These are phyloP conservation scores for Silurus meridionalis DNA, from an alignment of 2,113 vertebrate genomes.

Conservation along the genomic window DNA sequence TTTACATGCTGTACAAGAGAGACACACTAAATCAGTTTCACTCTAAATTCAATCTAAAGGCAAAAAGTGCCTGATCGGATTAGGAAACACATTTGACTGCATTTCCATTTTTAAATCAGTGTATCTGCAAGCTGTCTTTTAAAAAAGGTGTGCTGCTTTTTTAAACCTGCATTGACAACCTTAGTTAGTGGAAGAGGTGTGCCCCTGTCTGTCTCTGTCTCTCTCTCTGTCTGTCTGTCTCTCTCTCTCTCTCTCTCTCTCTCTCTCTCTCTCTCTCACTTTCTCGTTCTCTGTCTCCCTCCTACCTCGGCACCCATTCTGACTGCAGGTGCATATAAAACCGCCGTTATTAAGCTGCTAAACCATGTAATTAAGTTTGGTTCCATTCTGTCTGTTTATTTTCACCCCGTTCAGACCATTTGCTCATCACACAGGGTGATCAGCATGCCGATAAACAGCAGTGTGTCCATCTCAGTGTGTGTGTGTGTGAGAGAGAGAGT, in stretches of 20 bases:
- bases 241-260: neutral
- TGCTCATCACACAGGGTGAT: constrained; percentile 23
- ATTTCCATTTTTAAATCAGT: neutral
- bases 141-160: neutral
- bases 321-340: constrained; percentile 22
- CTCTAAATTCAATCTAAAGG: neutral
- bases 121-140: neutral
- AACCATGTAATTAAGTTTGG: constrained; percentile 18
- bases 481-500: neutral
- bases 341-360: constrained; percentile 9
- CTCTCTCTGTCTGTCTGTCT: neutral
- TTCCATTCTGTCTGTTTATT: constrained; percentile 31
- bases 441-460: constrained; percentile 17
- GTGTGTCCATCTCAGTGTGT: constrained; percentile 7
- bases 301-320: neutral
- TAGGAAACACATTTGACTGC: neutral
- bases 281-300: neutral
- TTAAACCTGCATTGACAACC: neutral
- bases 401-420: constrained; percentile 28
- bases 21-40: neutral
- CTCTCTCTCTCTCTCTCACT: neutral
- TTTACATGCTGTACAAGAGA: neutral
- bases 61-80: neutral
- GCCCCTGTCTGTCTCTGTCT: neutral
- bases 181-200: neutral